These are phyloP conservation scores for Abrostola triplasia DNA, from an alignment of 2,888 invertebrate genomes.

Conservation along the genomic window DNA sequence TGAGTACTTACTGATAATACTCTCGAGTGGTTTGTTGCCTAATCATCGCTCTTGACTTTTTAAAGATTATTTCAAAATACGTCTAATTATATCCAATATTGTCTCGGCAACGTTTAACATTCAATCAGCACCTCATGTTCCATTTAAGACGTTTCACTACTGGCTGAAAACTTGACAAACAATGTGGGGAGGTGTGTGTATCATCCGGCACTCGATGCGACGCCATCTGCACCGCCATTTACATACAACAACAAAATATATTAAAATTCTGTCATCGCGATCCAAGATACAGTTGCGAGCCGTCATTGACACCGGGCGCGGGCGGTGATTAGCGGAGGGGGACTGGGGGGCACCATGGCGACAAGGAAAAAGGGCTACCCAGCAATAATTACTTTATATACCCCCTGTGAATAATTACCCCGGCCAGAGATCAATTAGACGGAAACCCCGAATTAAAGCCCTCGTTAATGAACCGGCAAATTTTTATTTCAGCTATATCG, in stretches of 20 bases:
- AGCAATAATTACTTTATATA: conserved; percentile 86
- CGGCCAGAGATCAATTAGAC: conserved; percentile 84
- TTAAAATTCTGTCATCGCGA: conserved; percentile 86
- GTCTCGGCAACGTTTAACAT: conserved; percentile 20
- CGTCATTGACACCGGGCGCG: conserved; percentile 85
- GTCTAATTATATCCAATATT: conserved; percentile 1
- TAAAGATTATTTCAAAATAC: conserved; percentile 1
- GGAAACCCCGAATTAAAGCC: conserved; percentile 81
- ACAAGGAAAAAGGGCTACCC: conserved; percentile 88
- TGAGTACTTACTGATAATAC: conserved; percentile 43
- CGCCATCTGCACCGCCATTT: conserved; percentile 80
- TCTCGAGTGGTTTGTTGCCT: conserved; percentile 44
- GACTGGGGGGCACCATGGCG: conserved; percentile 66
- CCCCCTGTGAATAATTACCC: conserved; percentile 87
- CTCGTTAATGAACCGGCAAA: conserved; percentile 81
- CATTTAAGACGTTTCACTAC: conserved; percentile 17
- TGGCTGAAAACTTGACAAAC: conserved; percentile 47
- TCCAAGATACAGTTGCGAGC: conserved; percentile 82
- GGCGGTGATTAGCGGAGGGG: conserved; percentile 79
- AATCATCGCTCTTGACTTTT: conserved; percentile 23
- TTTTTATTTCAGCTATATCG: conserved; percentile 72
- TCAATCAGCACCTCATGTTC: conserved; percentile 12
- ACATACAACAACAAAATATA: conserved; percentile 86
- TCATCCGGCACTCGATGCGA: conserved; percentile 56
- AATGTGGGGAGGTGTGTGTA: conserved; percentile 56